Conservation (phyloP, 1,140 invertebrate species). For the Drosophila carrolli region DNA sequence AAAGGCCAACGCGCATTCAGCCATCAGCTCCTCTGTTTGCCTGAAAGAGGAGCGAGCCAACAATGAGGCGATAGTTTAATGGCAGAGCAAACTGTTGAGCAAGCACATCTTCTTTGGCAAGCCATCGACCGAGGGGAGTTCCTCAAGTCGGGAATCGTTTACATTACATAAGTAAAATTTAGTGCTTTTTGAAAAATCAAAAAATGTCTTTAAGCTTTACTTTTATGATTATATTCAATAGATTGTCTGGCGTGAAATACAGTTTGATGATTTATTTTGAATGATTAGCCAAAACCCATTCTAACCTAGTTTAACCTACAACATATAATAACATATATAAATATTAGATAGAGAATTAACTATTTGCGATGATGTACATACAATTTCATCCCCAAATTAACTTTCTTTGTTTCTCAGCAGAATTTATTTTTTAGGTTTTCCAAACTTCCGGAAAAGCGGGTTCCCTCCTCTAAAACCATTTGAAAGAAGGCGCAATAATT, state of each 20-base stretch:
- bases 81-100: conserved; percentile 59
- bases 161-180: background rate
- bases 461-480: background rate
- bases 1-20: conserved; percentile 77
- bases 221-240: too few species aligned
- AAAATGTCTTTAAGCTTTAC: too few species aligned
- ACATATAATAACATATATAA: background rate
- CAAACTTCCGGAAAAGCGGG: background rate
- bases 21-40: conserved; percentile 36
- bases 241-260: too few species aligned
- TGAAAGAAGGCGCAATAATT: conserved; percentile 48
- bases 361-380: background rate
- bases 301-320: background rate
- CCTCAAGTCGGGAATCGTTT: background rate
- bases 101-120: conserved; percentile 41
- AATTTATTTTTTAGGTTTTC: conserved; percentile 7
- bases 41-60: conserved; percentile 24
- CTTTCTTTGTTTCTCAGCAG: conserved; percentile 3
- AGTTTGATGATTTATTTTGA: too few species aligned
- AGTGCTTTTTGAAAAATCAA: too few species aligned
- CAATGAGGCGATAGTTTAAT: conserved; percentile 36
- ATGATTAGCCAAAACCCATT: too few species aligned
- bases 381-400: conserved; percentile 1
- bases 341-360: background rate
- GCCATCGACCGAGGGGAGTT: conserved; percentile 16